phyloP scores from a whole-genome alignment of 2,113 vertebrate species.

The Proterorhinus semilunaris region DNA sequence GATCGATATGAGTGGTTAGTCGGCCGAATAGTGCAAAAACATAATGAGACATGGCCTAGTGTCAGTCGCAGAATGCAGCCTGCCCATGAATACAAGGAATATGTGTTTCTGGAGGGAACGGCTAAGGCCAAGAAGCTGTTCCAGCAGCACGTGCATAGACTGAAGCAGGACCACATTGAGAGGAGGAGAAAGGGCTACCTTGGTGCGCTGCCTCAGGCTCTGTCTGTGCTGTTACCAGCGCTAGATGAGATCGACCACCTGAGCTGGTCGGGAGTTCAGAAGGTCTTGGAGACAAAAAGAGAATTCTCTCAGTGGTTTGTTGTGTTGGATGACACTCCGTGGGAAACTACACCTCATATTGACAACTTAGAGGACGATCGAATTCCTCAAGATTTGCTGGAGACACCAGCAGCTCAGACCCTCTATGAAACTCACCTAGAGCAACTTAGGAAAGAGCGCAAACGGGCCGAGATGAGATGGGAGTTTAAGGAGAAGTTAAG shows the following conservation, averaged over 20 bases:
- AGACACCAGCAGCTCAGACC: conserved; percentile 80
- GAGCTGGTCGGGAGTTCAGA: conserved; percentile 85
- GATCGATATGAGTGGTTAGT: conserved; percentile 95
- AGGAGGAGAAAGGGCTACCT: conserved; percentile 85
- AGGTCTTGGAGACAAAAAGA: conserved; percentile 87
- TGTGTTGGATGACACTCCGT: conserved; percentile 91
- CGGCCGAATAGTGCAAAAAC: conserved; percentile 85
- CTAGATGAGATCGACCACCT: conserved; percentile 91
- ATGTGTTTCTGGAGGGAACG: conserved; percentile 92
- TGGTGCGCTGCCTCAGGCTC: conserved; percentile 82
- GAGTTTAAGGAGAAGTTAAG: conserved; percentile 90
- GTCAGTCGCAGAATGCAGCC: conserved; percentile 84
- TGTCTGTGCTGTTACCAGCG: conserved; percentile 83
- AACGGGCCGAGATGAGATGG: conserved; percentile 84
- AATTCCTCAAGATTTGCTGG: conserved; percentile 92
- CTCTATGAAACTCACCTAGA: conserved; percentile 87
- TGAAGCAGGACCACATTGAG: conserved; percentile 94
- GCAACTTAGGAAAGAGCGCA: conserved; percentile 86
- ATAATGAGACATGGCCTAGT: conserved; percentile 86
- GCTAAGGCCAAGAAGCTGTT: conserved; percentile 95
- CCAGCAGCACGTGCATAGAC: conserved; percentile 88
- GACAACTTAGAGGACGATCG: conserved; percentile 86
- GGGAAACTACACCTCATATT: conserved; percentile 88
- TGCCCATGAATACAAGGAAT: conserved; percentile 87
- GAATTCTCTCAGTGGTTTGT: conserved; percentile 93